Evolutionary conservation across 1,140 invertebrate genomes (phyloP).

Genomic region (Adoxophyes honmai): DNA sequence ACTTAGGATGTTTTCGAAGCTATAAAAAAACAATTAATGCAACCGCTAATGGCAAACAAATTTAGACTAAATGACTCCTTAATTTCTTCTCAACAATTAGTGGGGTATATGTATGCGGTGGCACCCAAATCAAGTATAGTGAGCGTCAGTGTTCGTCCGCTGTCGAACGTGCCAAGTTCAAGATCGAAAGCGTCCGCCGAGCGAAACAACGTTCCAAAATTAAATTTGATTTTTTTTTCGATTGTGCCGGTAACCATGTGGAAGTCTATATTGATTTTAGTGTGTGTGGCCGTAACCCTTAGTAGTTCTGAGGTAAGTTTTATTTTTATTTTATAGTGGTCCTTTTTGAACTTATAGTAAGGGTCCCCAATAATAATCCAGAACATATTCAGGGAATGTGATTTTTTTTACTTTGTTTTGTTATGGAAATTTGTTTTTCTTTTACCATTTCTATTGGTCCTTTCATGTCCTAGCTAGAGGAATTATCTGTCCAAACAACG

Average conservation of each 20-base stretch:
- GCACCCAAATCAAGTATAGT: constrained; percentile 56
- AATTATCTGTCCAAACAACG: too few species aligned
- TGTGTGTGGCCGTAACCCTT: constrained; percentile 51
- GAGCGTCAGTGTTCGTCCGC: constrained; percentile 47
- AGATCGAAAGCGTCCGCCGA: constrained; percentile 39
- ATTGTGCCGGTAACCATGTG: constrained; percentile 47
- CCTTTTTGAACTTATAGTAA: too few species aligned
- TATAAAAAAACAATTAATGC: too few species aligned
- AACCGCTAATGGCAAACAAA: too few species aligned
- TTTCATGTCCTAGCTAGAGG: too few species aligned
- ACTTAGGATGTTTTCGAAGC: too few species aligned
- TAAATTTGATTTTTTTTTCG: constrained; percentile 32
- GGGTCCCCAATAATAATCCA: too few species aligned
- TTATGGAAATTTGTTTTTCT: too few species aligned
- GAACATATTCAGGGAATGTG: too few species aligned
- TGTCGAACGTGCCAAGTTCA: constrained; percentile 54
- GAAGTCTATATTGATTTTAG: constrained; percentile 54
- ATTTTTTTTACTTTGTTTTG: too few species aligned
- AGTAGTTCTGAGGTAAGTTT: constrained; percentile 56
- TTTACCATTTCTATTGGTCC: too few species aligned
- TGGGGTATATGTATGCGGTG: constrained; percentile 37
- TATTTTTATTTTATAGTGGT: constrained; percentile 13
- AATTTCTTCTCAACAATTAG: constrained; percentile 24
- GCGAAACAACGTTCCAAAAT: constrained; percentile 38
- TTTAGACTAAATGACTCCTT: too few species aligned